Evolutionary conservation across 2,113 vertebrate species (phyloP), one percentile per base, ranked within the genome.

Genomic region (Mus musculus): DNA sequence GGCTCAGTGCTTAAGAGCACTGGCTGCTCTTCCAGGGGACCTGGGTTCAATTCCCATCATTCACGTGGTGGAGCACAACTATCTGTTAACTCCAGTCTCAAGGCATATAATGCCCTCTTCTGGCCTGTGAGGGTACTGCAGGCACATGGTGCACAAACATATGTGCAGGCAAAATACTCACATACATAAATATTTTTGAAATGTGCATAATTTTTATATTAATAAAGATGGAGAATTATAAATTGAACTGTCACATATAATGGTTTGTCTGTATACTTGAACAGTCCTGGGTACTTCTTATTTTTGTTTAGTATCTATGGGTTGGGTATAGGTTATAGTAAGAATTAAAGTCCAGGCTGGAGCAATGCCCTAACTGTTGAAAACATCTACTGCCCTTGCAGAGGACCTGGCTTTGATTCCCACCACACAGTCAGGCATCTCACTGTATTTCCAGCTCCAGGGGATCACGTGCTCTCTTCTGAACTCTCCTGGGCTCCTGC

Each of bases 271-370:
- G 26, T 59, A 42, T 59, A 63, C 69, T 78, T 77, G 17, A 69
- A 84, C 80, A 88, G 77, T 78, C 69, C 39, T 30, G 22, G 14
- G 61, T 1, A 26, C 19, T 91, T 95, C 16, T 30, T 92, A 9
- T 91, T 93, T 85, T 88, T 81, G 11, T 88, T 95, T 89, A 69
- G 61, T 2, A 49, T 7, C 7, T 71, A 19, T 42, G 42, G 36
- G 54, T 84, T 89, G 61, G 30, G 14, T 65, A 7, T 72, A 78
- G 6, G 30, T 71, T 90, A 9, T 77, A 86, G 90, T n/a, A 91
- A 77, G 26, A 86, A 76, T n/a, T 94, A n/a, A 90, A 95, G 61
- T 89, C 46, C 61, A 72, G 49, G 24, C 81, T 84, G n/a, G n/a
- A 84, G 22, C 59, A n/a, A 42, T 63, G 24, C 16, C 81, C 26